phyloP scores from a whole-genome alignment of 2,113 vertebrate species.

The Xiphorhynchus elegans region DNA sequence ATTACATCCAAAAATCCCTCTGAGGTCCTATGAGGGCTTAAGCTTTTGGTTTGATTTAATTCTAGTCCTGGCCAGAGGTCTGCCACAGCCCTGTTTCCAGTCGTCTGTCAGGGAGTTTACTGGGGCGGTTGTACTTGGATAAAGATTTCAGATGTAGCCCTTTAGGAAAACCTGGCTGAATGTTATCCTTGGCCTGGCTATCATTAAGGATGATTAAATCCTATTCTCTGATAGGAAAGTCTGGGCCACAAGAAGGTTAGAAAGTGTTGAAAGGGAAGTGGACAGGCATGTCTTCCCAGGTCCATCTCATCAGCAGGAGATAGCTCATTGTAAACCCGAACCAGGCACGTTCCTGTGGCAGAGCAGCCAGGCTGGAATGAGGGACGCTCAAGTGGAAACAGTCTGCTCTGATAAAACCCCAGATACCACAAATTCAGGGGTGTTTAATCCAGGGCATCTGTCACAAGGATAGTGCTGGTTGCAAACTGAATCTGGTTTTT shows the following conservation, averaged over 20 bases:
- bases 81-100: not conserved
- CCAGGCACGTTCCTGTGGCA: not conserved
- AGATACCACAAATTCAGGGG: not conserved
- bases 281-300: slow-evolving; percentile 16
- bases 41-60: not conserved
- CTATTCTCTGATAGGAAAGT: not conserved
- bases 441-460: slow-evolving; percentile 19
- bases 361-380: not conserved
- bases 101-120: not conserved
- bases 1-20: not conserved
- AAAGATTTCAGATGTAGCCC: slow-evolving; percentile 5
- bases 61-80: not conserved
- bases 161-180: slow-evolving; percentile 10
- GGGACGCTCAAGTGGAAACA: not conserved
- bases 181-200: not conserved
- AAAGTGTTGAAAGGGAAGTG: slow-evolving; percentile 47
- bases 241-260: not conserved
- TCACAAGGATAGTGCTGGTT: not conserved
- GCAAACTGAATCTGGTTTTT: not conserved
- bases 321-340: not conserved
- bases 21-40: not conserved
- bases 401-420: slow-evolving; percentile 14
- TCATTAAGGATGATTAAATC: slow-evolving; percentile 38
- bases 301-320: slow-evolving; percentile 1
- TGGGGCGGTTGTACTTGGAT: not conserved